phyloP scores from a whole-genome alignment of 37 sponge, comb jelly and placozoan species.

The Lycopodina hypogea region DNA sequence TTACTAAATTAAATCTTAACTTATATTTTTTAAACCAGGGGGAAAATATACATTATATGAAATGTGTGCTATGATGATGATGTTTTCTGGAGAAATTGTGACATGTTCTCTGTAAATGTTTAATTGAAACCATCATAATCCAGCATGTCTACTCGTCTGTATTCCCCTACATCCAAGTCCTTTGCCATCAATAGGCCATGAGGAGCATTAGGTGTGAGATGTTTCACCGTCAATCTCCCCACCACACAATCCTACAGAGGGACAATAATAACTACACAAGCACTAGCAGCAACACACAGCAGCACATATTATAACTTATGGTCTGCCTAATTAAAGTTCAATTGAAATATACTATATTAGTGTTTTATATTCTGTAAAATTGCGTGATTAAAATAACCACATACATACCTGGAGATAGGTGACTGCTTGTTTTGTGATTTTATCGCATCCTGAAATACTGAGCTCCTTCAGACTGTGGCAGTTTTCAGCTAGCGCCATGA shows the following conservation, averaged over 20 bases:
- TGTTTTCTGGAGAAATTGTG: too few species aligned
- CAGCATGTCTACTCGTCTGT: conserved; percentile 52
- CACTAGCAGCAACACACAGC: background rate
- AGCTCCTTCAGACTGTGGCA: conserved; percentile 68
- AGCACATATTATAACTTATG: too few species aligned
- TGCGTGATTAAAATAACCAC: too few species aligned
- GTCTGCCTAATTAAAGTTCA: too few species aligned
- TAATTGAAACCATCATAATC: background rate
- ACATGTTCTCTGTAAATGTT: too few species aligned
- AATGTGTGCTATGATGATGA: too few species aligned
- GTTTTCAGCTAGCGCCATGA: conserved; percentile 64
- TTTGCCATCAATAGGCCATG: conserved; percentile 72
- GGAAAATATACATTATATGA: too few species aligned
- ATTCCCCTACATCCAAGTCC: conserved; percentile 81
- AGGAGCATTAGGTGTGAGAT: conserved; percentile 66
- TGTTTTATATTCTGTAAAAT: too few species aligned
- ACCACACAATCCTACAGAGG: conserved; percentile 60
- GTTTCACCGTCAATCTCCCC: conserved; percentile 43
- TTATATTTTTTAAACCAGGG: too few species aligned
- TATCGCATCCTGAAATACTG: conserved; percentile 72
- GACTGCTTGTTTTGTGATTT: conserved; percentile 68
- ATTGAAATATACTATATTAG: too few species aligned
- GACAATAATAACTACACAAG: background rate
- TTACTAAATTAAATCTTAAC: too few species aligned
- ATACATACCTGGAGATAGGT: conserved; percentile 51